Conservation (phyloP, 2,888 invertebrate genomes). For the Nemapogon koenigi region DNA sequence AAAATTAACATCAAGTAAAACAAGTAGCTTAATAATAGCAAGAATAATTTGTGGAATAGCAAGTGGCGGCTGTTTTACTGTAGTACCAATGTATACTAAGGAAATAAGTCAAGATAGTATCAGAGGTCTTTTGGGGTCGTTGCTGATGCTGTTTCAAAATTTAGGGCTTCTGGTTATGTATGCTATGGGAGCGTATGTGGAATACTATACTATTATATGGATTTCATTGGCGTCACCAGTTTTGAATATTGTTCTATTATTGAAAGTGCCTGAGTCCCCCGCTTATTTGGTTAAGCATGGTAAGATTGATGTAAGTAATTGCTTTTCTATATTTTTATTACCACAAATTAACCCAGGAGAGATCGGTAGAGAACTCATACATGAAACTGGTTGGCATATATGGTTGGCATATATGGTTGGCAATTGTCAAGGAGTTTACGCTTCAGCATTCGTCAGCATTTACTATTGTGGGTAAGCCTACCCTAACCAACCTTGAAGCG, state of each 20-base stretch:
- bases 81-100: conserved; percentile 37
- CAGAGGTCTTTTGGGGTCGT: conserved; percentile 32
- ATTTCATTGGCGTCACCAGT: conserved; percentile 27
- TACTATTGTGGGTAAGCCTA: no score
- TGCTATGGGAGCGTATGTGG: conserved; percentile 32
- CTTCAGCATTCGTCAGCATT: no score
- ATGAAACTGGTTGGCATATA: no score
- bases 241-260: conserved; percentile 26
- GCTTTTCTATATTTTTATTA: no score
- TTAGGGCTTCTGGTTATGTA: conserved; percentile 35
- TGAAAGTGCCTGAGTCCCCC: conserved; percentile 42
- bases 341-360: no score
- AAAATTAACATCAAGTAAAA: conserved; percentile 26
- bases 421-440: no score
- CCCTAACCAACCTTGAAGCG: no score
- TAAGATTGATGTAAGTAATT: conserved; percentile 28
- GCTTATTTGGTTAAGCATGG: conserved; percentile 36
- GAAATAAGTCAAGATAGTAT: conserved; percentile 41
- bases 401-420: no score
- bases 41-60: conserved; percentile 30
- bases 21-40: conserved; percentile 27
- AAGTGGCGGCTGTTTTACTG: conserved; percentile 34
- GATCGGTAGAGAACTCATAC: no score
- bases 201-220: conserved; percentile 31
- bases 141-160: conserved; percentile 30